Conservation (phyloP, 2,888 invertebrate genomes). For the Cryptus armator region DNA sequence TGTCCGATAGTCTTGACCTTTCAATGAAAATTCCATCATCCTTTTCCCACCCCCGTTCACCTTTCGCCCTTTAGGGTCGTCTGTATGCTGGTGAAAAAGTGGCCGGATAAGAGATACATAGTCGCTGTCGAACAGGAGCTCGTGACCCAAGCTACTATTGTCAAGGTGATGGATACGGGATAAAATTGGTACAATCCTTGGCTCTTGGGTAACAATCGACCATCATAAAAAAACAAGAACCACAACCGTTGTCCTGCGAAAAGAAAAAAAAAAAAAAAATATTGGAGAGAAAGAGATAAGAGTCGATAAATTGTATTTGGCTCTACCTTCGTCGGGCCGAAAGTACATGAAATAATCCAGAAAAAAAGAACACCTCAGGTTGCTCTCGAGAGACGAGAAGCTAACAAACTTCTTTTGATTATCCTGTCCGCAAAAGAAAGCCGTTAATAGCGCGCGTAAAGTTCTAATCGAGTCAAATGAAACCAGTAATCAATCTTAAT, state of each 20-base stretch:
- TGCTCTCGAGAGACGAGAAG: not conserved
- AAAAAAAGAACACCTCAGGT: not conserved
- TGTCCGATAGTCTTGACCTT: constrained; percentile 4
- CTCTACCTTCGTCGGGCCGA: not conserved
- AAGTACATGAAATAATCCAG: not conserved
- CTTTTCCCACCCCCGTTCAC: not conserved
- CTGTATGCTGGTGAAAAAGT: constrained; percentile 85
- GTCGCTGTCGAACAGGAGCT: constrained; percentile 88
- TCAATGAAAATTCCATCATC: constrained; percentile 5
- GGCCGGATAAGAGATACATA: constrained; percentile 88
- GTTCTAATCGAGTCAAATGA: not conserved
- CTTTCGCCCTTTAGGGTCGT: constrained; percentile 85
- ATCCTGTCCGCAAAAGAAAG: not conserved
- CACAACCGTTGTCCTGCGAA: not conserved
- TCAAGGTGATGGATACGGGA: constrained; percentile 84
- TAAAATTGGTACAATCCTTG: not conserved
- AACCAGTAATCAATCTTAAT: not conserved
- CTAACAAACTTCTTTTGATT: not conserved
- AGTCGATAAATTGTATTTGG: not conserved
- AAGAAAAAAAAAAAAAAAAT: not conserved
- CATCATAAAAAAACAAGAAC: not conserved
- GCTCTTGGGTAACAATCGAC: not conserved
- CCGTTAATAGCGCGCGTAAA: not conserved
- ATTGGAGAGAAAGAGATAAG: not conserved
- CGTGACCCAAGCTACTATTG: constrained; percentile 86